A percentile compares a stretch with the other conserved stretches of the same genome.
Conservation (phyloP, 2,888 invertebrate species). For the Teinopalpus imperialis region DNA sequence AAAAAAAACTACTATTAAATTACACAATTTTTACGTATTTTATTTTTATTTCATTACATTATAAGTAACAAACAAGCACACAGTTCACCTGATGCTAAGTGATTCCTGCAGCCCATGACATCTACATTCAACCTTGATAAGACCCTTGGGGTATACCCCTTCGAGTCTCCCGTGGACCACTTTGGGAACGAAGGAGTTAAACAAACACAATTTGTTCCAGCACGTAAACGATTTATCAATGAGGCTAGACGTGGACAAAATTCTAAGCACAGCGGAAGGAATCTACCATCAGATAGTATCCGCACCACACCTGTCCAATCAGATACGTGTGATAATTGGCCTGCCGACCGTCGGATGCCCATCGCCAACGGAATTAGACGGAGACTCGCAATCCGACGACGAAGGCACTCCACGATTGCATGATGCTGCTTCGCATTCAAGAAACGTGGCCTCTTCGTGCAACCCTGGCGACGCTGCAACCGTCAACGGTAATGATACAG, state of each 20-base stretch:
- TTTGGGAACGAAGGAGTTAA: too few species aligned
- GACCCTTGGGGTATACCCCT: too few species aligned
- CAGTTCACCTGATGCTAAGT: too few species aligned
- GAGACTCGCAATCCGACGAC: constrained; percentile 31
- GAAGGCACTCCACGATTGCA: too few species aligned
- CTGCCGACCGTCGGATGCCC: constrained; percentile 53
- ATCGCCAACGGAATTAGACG: constrained; percentile 52
- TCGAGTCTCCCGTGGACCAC: too few species aligned
- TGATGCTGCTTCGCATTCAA: constrained; percentile 2
- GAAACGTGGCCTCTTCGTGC: background rate
- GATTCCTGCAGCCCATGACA: too few species aligned
- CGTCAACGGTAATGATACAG: constrained; percentile 44
- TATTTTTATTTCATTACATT: too few species aligned
- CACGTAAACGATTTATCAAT: constrained; percentile 97
- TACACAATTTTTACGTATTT: too few species aligned
- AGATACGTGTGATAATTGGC: constrained; percentile 87
- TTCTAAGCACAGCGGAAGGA: constrained; percentile 93
- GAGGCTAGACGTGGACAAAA: constrained; percentile 90
- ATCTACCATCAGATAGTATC: constrained; percentile 94
- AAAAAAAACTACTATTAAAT: too few species aligned
- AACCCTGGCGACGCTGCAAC: constrained; percentile 25
- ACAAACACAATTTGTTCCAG: too few species aligned
- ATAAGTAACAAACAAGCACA: too few species aligned
- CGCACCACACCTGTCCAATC: constrained; percentile 86
- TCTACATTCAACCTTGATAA: too few species aligned